A percentile compares a stretch with the other conserved stretches of the same genome.
phyloP scores from a whole-genome alignment of 2,888 invertebrate genomes.

The Hoplodrina ambigua region DNA sequence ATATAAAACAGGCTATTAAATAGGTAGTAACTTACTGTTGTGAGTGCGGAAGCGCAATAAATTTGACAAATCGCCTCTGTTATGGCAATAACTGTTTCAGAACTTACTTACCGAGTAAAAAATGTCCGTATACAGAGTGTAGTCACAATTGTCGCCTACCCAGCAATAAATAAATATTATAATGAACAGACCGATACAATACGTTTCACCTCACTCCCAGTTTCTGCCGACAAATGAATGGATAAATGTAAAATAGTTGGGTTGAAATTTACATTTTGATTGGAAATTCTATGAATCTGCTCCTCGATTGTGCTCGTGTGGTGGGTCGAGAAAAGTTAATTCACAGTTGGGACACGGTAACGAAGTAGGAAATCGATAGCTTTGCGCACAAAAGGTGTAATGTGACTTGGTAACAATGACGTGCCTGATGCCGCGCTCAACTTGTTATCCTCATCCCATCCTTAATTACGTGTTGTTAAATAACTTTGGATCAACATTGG shows the following conservation, averaged over 20 bases:
- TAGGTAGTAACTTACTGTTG: conserved; percentile 68
- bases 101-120: conserved; percentile 71
- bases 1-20: conserved; percentile 70
- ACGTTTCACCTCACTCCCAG: conserved; percentile 54
- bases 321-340: conserved; percentile 72
- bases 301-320: conserved; percentile 68
- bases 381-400: conserved; percentile 57
- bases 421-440: conserved; percentile 26
- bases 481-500: conserved; percentile 10
- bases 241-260: conserved; percentile 75
- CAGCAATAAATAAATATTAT: conserved; percentile 47
- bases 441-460: conserved; percentile 26
- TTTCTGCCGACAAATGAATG: conserved; percentile 56
- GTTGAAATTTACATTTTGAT: conserved; percentile 85
- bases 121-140: conserved; percentile 54
- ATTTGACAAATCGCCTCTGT: conserved; percentile 75
- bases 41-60: conserved; percentile 71
- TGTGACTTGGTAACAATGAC: conserved; percentile 50
- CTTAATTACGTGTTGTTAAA: conserved; percentile 31
- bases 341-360: conserved; percentile 69
- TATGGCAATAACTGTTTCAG: conserved; percentile 74
- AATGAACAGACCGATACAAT: conserved; percentile 56
- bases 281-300: conserved; percentile 77
- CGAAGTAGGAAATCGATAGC: conserved; percentile 54
- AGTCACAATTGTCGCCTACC: conserved; percentile 49